Conservation (phyloP, 2,888 invertebrate species). For the Quadriops clusia region DNA sequence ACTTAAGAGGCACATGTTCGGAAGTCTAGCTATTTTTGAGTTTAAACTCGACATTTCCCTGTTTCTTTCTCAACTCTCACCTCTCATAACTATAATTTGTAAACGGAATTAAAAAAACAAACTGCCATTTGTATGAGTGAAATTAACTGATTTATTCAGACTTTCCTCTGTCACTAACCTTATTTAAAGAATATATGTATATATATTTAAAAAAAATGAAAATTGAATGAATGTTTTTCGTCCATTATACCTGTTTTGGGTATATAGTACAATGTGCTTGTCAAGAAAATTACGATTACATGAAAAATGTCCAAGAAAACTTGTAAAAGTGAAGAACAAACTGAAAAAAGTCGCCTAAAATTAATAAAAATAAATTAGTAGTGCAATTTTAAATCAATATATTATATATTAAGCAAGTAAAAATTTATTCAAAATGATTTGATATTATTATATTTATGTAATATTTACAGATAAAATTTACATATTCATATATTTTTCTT, state of each 20-base stretch:
- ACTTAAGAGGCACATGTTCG: too few relatives aligned
- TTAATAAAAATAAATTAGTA: too few relatives aligned
- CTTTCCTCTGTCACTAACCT: too few relatives aligned
- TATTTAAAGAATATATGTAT: slow-evolving; percentile 15
- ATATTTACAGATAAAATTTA: slow-evolving; percentile 1
- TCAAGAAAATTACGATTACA: too few relatives aligned
- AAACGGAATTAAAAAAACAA: too few relatives aligned
- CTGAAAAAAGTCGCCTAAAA: not conserved
- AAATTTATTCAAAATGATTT: not conserved
- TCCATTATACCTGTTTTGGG: slow-evolving; percentile 33
- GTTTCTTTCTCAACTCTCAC: too few relatives aligned
- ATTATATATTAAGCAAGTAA: not conserved
- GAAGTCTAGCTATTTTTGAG: too few relatives aligned
- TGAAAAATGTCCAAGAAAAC: too few relatives aligned
- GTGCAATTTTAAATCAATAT: not conserved
- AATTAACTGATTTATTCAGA: slow-evolving; percentile 14
- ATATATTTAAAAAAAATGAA: slow-evolving; percentile 23
- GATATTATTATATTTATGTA: slow-evolving; percentile 5
- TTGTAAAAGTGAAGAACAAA: not conserved
- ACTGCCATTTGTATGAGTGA: slow-evolving; percentile 34
- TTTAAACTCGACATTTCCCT: too few relatives aligned
- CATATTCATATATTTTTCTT: not conserved
- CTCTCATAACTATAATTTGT: too few relatives aligned
- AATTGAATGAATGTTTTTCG: slow-evolving; percentile 35
- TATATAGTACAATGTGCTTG: slow-evolving; percentile 28